Percentiles rank a stretch among this genome's conserved stretches.
These are phyloP conservation scores for Charina bottae DNA, from an alignment of 2,113 vertebrate species.

Conservation along the genomic window DNA sequence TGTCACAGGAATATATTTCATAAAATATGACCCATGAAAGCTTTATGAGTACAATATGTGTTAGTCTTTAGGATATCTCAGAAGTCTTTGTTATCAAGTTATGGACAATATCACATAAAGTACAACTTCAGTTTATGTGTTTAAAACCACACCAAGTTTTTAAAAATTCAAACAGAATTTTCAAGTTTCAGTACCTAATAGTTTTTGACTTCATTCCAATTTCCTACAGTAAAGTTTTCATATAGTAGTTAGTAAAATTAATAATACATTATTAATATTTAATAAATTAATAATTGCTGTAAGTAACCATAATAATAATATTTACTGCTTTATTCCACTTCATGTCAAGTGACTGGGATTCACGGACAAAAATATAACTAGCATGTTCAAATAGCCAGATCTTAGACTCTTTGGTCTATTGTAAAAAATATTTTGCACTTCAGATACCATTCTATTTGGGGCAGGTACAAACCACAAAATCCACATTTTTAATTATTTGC, in stretches of 20 bases:
- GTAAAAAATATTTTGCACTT: background rate
- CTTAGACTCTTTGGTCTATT: background rate
- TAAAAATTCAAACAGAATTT: background rate
- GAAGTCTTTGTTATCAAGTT: background rate
- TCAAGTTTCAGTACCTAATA: background rate
- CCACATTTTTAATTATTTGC: background rate
- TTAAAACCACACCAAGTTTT: background rate
- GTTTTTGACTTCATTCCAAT: background rate
- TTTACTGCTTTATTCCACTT: background rate
- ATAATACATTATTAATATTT: background rate
- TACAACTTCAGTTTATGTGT: background rate
- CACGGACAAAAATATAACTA: background rate
- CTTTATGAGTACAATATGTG: background rate
- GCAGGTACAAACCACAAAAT: background rate
- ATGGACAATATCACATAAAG: background rate
- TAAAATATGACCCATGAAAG: background rate
- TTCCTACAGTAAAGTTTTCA: background rate
- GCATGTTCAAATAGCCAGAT: no score
- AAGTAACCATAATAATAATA: background rate
- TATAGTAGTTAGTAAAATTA: background rate
- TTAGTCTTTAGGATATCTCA: background rate
- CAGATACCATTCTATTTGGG: background rate
- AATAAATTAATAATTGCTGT: background rate
- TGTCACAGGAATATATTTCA: background rate
- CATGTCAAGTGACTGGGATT: background rate